Conservation (phyloP, 2,113 vertebrate species). For the Callopanchax toddi region DNA sequence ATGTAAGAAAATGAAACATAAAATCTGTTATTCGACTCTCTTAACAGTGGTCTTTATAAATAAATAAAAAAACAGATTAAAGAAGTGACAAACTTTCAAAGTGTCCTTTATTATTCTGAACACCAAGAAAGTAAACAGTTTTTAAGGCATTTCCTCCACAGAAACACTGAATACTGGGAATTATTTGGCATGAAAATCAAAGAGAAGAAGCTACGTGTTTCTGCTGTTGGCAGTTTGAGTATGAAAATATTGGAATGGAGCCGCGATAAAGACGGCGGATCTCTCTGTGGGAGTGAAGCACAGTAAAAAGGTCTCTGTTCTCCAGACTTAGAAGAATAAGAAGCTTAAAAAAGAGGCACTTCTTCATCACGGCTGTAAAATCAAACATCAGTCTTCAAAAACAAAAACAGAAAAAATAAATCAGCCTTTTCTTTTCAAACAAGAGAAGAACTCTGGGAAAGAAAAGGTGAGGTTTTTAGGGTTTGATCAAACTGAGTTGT, state of each 20-base stretch:
- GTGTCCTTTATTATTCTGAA: slow-evolving; percentile 6
- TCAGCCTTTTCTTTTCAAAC: neutral
- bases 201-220: slow-evolving; percentile 4
- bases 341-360: slow-evolving; percentile 39
- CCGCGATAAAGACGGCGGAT: neutral
- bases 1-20: too few relatives aligned
- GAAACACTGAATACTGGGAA: slow-evolving; percentile 40
- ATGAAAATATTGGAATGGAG: slow-evolving; percentile 6
- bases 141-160: slow-evolving; percentile 4
- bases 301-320: slow-evolving; percentile 24
- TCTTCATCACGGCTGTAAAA: slow-evolving; percentile 5
- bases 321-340: slow-evolving; percentile 2
- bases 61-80: neutral
- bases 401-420: neutral
- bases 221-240: slow-evolving; percentile 39
- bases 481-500: neutral
- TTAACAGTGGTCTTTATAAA: too few relatives aligned
- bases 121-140: slow-evolving; percentile 16
- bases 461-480: too few relatives aligned
- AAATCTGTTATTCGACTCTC: too few relatives aligned
- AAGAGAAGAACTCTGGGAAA: too few relatives aligned
- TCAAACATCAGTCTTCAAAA: too few relatives aligned
- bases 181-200: slow-evolving; percentile 46
- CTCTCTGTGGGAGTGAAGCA: slow-evolving; percentile 3
- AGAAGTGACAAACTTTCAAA: neutral